Evolutionary conservation across 2,797 vertebrate species (phyloP).

Genomic region (Melanitta fusca): DNA sequence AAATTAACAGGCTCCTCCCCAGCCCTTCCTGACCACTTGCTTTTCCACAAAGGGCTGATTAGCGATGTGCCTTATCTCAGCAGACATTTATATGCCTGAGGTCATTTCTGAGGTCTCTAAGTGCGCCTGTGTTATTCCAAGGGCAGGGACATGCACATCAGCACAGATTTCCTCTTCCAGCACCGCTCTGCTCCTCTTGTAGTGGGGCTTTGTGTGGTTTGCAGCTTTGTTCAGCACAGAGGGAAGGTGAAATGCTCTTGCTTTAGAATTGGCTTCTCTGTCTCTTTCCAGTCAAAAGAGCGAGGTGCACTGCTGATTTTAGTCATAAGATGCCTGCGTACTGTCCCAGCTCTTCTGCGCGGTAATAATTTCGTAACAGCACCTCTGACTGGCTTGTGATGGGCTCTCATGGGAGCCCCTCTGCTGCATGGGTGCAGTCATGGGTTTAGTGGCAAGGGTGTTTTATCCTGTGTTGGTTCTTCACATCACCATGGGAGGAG

Average conservation of each 20-base stretch:
- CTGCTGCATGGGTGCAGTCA: neutral
- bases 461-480: neutral
- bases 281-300: neutral
- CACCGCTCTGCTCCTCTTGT: neutral
- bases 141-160: neutral
- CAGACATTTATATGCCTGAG: neutral
- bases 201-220: neutral
- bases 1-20: neutral
- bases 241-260: neutral
- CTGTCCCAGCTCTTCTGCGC: neutral
- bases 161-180: neutral
- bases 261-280: neutral
- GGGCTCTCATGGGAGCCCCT: neutral
- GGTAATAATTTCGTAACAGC: neutral
- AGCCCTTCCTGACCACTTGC: neutral
- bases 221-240: neutral
- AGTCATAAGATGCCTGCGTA: neutral
- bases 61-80: neutral
- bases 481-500: neutral
- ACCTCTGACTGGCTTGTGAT: neutral
- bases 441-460: neutral
- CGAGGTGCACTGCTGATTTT: neutral
- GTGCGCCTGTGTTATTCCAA: neutral
- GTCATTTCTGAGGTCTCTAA: constrained; percentile 8
- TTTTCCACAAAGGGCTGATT: neutral